phyloP scores from a whole-genome alignment of 2,888 invertebrate genomes.

The Julus scandinavius region DNA sequence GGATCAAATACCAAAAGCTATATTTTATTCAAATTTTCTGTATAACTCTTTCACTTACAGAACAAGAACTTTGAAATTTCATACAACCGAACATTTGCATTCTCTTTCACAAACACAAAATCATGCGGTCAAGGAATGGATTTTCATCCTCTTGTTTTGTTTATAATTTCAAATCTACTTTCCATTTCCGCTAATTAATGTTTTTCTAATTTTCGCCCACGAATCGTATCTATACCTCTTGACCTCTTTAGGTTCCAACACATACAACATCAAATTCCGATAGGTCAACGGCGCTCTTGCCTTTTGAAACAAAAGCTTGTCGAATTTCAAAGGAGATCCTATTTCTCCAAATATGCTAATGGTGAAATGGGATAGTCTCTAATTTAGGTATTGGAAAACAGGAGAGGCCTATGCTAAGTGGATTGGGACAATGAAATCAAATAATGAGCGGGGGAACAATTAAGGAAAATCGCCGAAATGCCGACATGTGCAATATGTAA shows the following conservation, averaged over 20 bases:
- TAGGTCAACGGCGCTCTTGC: not conserved
- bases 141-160: too few species aligned
- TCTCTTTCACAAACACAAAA: too few species aligned
- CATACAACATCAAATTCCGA: not conserved
- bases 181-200: too few species aligned
- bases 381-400: not conserved
- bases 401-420: constrained; percentile 33
- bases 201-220: not conserved
- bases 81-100: too few species aligned
- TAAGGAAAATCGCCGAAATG: constrained; percentile 10
- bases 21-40: too few species aligned
- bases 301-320: not conserved
- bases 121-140: too few species aligned
- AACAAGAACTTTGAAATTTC: too few species aligned
- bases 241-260: not conserved
- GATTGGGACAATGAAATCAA: constrained; percentile 7
- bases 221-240: not conserved
- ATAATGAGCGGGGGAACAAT: not conserved
- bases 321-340: not conserved
- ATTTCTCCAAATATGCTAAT: constrained; percentile 26
- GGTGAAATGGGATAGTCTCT: not conserved
- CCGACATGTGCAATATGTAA: constrained; percentile 22
- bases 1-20: too few species aligned
- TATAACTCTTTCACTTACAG: too few species aligned
- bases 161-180: too few species aligned